Base-by-base conservation (phyloP, 2,113 vertebrate species). In the Albula glossodonta region DNA sequence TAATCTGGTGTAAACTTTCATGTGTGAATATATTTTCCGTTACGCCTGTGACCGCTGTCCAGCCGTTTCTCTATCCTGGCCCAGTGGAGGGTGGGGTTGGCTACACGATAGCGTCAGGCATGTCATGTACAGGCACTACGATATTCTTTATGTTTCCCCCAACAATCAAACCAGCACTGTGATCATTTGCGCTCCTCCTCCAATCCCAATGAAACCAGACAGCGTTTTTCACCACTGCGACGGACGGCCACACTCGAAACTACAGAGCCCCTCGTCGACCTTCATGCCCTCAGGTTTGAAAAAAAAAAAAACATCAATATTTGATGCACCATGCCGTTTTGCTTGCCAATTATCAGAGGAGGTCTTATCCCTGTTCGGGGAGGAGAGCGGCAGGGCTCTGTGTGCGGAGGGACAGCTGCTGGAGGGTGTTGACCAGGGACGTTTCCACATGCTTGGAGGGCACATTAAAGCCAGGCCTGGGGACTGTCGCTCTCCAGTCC, bases 301-400 rank as follows among this genome's bases (percentile, higher is more conserved):
- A 80, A 87, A 87, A 87, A 5, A 19, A 51, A 4, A n/a, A 51
- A 50, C 9, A 88, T 85, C 77, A 84, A 83, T 9, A 51, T 31
- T 10, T 52, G 83, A 83, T 31, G 66, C n/a, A 1, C 86, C 86
- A 90, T 88, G 81, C 31, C 50, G 74, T 81, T 41, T 88, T 86
- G 87, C 83, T 50, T 77, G 80, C 78, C 84, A 84, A 88, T 88
- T 88, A 89, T 79, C 87, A 82, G 85, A 79, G 88, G 90, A 90
- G 89, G 87, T 84, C 77, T 84, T 88, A 87, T 84, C 66, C 88
- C 84, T 85, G 86, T 77, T 86, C 84, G 17, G 88, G 88, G 85
- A 88, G 87, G 88, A 78, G 52, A 74, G 22, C 22, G 70, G n/a
- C 70, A 74, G 70, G 4, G 70, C 70, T 25, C 31, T 41, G 31